phyloP scores from a whole-genome alignment of 2,888 invertebrate species.

The Troides aeacus region DNA sequence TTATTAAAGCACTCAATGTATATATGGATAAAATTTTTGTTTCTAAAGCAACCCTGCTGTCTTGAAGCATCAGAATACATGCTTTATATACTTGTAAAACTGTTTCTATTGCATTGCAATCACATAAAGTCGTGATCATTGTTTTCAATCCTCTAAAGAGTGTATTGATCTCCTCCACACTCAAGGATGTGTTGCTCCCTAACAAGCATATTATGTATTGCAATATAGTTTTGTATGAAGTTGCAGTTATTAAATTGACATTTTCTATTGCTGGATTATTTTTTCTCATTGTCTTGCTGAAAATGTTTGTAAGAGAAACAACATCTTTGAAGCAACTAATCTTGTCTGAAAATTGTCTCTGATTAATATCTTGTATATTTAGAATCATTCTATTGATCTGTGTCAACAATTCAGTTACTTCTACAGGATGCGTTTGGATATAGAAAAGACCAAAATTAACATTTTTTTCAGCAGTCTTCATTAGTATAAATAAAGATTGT shows the following conservation, averaged over 20 bases:
- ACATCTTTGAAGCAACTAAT: slow-evolving; percentile 51
- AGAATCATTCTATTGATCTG: slow-evolving; percentile 46
- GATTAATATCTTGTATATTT: slow-evolving; percentile 46
- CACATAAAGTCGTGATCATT: slow-evolving; percentile 33
- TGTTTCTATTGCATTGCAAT: slow-evolving; percentile 39
- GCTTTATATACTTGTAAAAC: slow-evolving; percentile 51
- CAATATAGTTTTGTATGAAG: slow-evolving; percentile 46
- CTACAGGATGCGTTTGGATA: slow-evolving; percentile 44
- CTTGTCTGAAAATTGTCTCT: slow-evolving; percentile 59
- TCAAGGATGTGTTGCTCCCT: slow-evolving; percentile 43
- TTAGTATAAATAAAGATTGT: slow-evolving; percentile 40
- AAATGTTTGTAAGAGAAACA: slow-evolving; percentile 47
- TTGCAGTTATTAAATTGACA: slow-evolving; percentile 38
- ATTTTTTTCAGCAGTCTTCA: slow-evolving; percentile 42
- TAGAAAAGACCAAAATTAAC: slow-evolving; percentile 54
- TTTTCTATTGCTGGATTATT: slow-evolving; percentile 30
- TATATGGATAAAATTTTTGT: slow-evolving; percentile 52
- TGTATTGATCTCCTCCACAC: slow-evolving; percentile 43
- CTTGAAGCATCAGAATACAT: slow-evolving; percentile 47
- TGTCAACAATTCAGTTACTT: slow-evolving; percentile 42
- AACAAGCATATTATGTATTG: slow-evolving; percentile 51
- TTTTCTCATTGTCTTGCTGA: slow-evolving; percentile 40
- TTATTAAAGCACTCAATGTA: slow-evolving; percentile 46
- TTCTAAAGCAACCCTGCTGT: slow-evolving; percentile 43
- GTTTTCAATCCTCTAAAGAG: slow-evolving; percentile 44